phyloP scores from a whole-genome alignment of 2,888 invertebrate species.

The Acanthacorydalis orientalis region DNA sequence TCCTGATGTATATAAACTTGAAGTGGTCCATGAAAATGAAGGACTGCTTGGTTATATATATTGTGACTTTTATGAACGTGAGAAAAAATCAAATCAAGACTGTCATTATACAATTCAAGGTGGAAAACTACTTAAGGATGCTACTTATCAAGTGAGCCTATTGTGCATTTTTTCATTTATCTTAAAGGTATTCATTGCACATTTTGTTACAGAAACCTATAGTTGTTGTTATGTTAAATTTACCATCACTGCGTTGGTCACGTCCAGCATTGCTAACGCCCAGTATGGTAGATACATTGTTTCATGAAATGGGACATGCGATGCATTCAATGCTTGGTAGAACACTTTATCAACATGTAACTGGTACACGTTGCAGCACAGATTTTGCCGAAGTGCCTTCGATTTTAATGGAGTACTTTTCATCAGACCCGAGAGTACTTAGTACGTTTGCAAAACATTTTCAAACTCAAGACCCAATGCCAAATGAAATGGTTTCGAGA shows the following conservation, averaged over 20 bases:
- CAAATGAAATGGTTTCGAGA: constrained; percentile 59
- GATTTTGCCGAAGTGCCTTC: constrained; percentile 99
- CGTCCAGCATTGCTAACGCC: constrained; percentile 68
- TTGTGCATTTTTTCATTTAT: neutral
- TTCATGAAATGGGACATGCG: constrained; percentile 98
- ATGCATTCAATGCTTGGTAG: constrained; percentile 97
- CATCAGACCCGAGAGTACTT: constrained; percentile 70
- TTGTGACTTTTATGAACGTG: constrained; percentile 87
- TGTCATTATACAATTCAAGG: constrained; percentile 98
- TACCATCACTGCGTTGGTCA: constrained; percentile 57
- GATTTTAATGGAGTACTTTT: constrained; percentile 97
- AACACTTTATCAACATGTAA: constrained; percentile 90
- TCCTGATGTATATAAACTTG: constrained; percentile 77
- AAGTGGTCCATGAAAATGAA: constrained; percentile 68
- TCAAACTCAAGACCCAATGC: constrained; percentile 70
- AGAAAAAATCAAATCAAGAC: constrained; percentile 90
- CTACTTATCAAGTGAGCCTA: constrained; percentile 54
- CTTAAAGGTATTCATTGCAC: neutral
- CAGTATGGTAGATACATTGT: constrained; percentile 83
- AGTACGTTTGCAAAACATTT: constrained; percentile 80
- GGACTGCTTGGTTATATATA: constrained; percentile 85
- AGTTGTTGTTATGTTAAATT: constrained; percentile 83
- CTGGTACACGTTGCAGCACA: constrained; percentile 91
- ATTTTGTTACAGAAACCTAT: constrained; percentile 49
- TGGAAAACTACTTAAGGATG: constrained; percentile 61